Evolutionary conservation across 2,888 invertebrate species (phyloP).

Genomic region (Ptychoptera contaminata): DNA sequence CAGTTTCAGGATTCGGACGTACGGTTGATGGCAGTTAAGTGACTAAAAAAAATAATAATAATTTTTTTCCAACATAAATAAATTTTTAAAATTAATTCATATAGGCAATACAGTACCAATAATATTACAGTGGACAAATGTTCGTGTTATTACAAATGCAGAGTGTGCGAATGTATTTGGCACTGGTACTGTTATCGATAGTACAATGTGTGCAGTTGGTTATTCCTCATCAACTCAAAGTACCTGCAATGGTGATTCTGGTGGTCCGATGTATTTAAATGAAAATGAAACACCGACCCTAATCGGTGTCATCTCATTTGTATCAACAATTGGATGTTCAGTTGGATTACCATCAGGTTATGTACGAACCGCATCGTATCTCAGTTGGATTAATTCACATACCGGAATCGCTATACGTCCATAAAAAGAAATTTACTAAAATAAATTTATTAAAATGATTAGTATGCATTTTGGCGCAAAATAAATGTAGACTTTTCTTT

Average conservation of each 20-base stretch:
- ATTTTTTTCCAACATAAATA: too few relatives aligned
- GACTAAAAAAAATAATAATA: too few relatives aligned
- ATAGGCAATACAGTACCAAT: neutral
- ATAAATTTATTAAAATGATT: too few relatives aligned
- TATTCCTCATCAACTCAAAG: conserved; percentile 5
- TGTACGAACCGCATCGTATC: conserved; percentile 10
- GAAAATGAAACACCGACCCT: conserved; percentile 8
- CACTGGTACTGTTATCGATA: conserved; percentile 7
- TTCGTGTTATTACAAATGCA: conserved; percentile 9
- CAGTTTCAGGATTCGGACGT: conserved; percentile 26
- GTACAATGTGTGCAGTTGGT: conserved; percentile 11
- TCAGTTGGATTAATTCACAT: conserved; percentile 10
- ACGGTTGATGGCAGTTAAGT: conserved; percentile 18
- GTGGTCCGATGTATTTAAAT: conserved; percentile 10
- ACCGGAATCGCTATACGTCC: conserved; percentile 9
- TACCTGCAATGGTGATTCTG: conserved; percentile 11
- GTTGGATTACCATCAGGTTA: conserved; percentile 11
- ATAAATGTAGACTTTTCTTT: too few relatives aligned
- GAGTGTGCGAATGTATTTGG: conserved; percentile 10
- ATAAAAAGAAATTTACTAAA: neutral
- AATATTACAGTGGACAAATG: conserved; percentile 6
- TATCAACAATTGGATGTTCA: conserved; percentile 9
- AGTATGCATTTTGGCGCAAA: too few relatives aligned
- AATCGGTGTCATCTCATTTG: conserved; percentile 12
- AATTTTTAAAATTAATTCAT: too few relatives aligned